Conservation (phyloP, 2,888 invertebrate species). For the Eumacrocentrus americanus region DNA sequence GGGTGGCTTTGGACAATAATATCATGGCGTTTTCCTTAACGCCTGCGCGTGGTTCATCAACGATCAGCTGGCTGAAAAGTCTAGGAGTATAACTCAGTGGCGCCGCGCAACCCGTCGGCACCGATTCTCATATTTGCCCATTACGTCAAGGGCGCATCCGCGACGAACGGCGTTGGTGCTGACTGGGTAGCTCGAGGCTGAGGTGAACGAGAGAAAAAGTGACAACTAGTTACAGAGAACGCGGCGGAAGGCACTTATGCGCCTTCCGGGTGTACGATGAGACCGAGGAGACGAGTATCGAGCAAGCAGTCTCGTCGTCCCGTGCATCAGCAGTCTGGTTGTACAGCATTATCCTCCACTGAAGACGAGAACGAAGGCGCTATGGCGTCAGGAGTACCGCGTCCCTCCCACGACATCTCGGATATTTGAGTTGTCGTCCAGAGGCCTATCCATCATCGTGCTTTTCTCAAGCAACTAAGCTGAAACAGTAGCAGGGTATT, state of each 20-base stretch:
- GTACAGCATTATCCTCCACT: conserved; percentile 31
- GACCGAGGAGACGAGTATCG: conserved; percentile 28
- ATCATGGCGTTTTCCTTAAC: conserved; percentile 39
- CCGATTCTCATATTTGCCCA: conserved; percentile 21
- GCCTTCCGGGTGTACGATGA: conserved; percentile 22
- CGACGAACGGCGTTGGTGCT: conserved; percentile 6
- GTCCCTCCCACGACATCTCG: conserved; percentile 6
- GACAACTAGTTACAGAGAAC: conserved; percentile 20
- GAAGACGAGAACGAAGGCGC: conserved; percentile 38
- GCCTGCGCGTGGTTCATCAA: conserved; percentile 56
- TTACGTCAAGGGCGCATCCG: not conserved
- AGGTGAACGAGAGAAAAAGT: conserved; percentile 15
- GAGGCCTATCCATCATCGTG: not conserved
- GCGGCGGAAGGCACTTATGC: conserved; percentile 11
- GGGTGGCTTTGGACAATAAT: conserved; percentile 2
- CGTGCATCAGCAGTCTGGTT: conserved; percentile 27
- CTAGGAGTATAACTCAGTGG: conserved; percentile 40
- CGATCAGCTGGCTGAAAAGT: conserved; percentile 55
- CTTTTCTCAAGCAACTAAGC: too few relatives aligned
- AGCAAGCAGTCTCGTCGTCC: conserved; percentile 30
- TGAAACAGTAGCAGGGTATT: not conserved
- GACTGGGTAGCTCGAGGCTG: not conserved
- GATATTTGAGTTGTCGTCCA: conserved; percentile 4
- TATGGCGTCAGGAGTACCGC: conserved; percentile 26
- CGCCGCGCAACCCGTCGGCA: conserved; percentile 42